phyloP scores from a whole-genome alignment of 2,113 vertebrate genomes.

The Psittacus erithacus region DNA sequence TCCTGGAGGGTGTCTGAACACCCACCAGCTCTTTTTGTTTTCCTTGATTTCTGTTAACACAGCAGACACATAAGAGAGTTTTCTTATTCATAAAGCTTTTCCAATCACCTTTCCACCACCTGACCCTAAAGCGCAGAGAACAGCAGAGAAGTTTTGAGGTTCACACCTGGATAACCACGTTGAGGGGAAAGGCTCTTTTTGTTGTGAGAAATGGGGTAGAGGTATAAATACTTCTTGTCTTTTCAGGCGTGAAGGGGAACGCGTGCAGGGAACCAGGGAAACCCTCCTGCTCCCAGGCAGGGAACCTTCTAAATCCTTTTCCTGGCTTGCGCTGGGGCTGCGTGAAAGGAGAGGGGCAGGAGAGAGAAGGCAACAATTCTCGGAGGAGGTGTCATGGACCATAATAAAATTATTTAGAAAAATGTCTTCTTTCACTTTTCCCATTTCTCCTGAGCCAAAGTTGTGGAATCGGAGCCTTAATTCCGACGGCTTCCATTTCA shows the following conservation, averaged over 20 bases:
- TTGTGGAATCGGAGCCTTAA: not conserved
- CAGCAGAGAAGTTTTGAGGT: not conserved
- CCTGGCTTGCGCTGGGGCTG: not conserved
- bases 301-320: not conserved
- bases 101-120: not conserved
- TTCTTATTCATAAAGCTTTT: not conserved
- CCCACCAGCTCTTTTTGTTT: not conserved
- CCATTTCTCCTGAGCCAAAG: not conserved
- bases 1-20: not conserved
- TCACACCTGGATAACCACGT: not conserved
- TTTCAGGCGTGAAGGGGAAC: not conserved
- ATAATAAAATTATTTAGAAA: not conserved
- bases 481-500: not conserved
- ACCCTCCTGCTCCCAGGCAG: not conserved
- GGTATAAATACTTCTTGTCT: not conserved
- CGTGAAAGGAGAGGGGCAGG: not conserved
- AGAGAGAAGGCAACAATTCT: fast-evolving
- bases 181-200: not conserved
- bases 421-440: not conserved
- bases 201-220: not conserved
- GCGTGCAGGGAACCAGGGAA: not conserved
- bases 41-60: not conserved
- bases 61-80: not conserved
- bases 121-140: fast-evolving
- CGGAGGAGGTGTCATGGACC: not conserved